Conservation (phyloP, 2,797 vertebrate species). For the Eulemur albifrons region DNA sequence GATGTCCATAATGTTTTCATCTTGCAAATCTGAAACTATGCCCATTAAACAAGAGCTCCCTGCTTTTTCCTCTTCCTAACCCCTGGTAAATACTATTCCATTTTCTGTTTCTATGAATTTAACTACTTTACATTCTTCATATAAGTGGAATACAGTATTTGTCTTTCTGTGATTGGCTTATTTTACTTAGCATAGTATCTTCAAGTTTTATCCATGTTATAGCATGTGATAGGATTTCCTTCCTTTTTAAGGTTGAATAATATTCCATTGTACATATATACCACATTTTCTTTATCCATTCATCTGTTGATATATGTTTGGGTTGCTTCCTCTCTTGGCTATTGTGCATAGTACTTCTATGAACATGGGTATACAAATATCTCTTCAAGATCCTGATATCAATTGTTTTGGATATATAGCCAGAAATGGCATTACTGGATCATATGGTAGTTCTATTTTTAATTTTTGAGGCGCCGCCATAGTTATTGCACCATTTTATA, state of each 20-base stretch:
- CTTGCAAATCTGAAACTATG: neutral
- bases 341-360: neutral
- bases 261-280: neutral
- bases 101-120: neutral
- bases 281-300: neutral
- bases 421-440: neutral
- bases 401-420: neutral
- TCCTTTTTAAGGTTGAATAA: neutral
- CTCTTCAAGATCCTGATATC: neutral
- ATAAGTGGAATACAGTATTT: neutral
- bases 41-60: neutral
- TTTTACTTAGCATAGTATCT: neutral
- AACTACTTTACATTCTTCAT: neutral
- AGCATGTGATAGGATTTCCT: neutral
- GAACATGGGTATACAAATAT: neutral
- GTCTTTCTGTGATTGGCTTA: neutral
- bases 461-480: neutral
- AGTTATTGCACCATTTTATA: neutral
- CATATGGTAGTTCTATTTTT: neutral
- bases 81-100: neutral
- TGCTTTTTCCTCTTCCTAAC: neutral
- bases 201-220: neutral
- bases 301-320: neutral
- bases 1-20: neutral
- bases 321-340: neutral